These are phyloP conservation scores for Quadroppia sp. DNA, from an alignment of 2,888 invertebrate species.

Conservation along the genomic window DNA sequence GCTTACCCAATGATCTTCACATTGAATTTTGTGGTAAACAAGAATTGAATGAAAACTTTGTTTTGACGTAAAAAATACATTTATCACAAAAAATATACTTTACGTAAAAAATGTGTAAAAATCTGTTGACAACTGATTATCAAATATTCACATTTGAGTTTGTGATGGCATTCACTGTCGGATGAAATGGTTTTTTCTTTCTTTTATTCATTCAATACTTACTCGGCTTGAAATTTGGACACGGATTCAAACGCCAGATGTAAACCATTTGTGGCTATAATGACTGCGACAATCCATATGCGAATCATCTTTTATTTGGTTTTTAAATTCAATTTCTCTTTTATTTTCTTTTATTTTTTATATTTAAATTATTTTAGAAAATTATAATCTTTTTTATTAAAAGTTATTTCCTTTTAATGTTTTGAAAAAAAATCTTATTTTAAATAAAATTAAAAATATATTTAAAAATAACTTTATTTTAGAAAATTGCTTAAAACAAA, in stretches of 20 bases:
- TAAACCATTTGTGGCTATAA: slow-evolving; percentile 21
- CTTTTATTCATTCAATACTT: slow-evolving; percentile 7
- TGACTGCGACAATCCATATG: slow-evolving; percentile 12
- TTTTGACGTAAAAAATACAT: background rate
- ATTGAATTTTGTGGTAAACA: too few species aligned
- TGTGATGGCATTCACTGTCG: background rate
- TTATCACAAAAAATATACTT: background rate
- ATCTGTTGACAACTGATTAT: background rate
- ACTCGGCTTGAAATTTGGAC: background rate
- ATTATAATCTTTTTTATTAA: too few species aligned
- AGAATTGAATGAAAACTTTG: background rate
- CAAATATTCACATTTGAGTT: background rate
- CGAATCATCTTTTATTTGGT: slow-evolving; percentile 1
- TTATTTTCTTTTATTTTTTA: background rate
- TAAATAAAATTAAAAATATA: too few species aligned
- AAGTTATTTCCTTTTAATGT: too few species aligned
- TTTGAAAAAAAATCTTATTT: too few species aligned
- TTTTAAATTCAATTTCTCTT: background rate
- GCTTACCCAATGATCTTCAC: too few species aligned
- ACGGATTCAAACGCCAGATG: background rate
- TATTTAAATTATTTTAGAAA: too few species aligned
- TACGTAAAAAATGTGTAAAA: background rate
- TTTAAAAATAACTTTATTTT: too few species aligned
- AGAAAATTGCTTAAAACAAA: too few species aligned
- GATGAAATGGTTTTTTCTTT: background rate